phyloP scores from a whole-genome alignment of 2,113 vertebrate species.

The Hippopotamus amphibius region DNA sequence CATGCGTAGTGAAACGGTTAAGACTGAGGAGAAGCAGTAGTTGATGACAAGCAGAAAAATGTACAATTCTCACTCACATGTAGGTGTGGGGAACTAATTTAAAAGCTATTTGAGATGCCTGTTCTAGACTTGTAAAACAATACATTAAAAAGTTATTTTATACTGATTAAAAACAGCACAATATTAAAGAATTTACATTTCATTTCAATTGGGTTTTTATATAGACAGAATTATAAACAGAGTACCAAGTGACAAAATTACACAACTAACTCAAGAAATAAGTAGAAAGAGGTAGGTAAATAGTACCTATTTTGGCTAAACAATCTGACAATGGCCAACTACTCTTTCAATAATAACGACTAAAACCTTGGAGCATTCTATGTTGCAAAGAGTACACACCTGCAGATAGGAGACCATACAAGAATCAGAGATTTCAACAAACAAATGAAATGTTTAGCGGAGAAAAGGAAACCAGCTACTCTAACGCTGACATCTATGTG shows the following conservation, averaged over 20 bases:
- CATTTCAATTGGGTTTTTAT: constrained; percentile 15
- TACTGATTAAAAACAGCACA: constrained; percentile 33
- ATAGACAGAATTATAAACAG: constrained; percentile 41
- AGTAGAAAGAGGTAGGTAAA: background rate
- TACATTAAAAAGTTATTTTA: constrained; percentile 45
- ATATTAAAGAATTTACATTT: constrained; percentile 18
- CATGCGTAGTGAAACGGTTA: constrained; percentile 69
- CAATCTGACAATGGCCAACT: background rate
- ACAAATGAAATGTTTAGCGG: background rate
- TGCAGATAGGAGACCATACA: background rate
- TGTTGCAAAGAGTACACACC: constrained; percentile 41
- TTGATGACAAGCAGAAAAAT: constrained; percentile 71
- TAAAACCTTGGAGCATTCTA: background rate
- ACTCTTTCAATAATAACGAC: constrained; percentile 46
- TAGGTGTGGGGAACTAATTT: constrained; percentile 72
- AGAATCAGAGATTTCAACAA: constrained; percentile 31
- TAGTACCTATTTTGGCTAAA: background rate
- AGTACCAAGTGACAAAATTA: background rate
- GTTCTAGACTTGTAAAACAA: constrained; percentile 64
- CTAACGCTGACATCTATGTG: background rate
- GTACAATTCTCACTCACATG: constrained; percentile 72
- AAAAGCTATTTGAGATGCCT: constrained; percentile 70
- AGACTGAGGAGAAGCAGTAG: constrained; percentile 70
- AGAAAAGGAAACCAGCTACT: constrained; percentile 49
- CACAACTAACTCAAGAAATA: constrained; percentile 2